Conservation (phyloP, 2,888 invertebrate species). For the Blera fallax region DNA sequence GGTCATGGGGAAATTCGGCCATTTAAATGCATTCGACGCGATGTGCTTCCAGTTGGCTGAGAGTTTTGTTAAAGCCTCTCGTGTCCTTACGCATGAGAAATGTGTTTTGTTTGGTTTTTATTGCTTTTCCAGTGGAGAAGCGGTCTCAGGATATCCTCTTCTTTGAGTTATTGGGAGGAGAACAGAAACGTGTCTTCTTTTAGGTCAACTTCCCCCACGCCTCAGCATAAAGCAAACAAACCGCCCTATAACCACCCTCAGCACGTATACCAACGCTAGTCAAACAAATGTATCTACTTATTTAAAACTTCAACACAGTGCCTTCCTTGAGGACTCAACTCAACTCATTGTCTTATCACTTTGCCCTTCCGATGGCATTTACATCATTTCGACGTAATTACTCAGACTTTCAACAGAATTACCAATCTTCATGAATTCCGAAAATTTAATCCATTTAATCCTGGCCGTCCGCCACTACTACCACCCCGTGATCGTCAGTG, state of each 20-base stretch:
- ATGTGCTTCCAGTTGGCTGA: neutral
- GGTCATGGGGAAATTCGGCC: slow-evolving; percentile 61
- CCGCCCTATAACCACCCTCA: too few species aligned
- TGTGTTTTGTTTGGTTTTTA: slow-evolving; percentile 32
- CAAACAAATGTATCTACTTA: neutral
- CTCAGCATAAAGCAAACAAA: neutral
- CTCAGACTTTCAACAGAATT: slow-evolving; percentile 43
- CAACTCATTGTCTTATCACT: neutral
- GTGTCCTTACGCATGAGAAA: slow-evolving; percentile 23
- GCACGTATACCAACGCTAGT: neutral
- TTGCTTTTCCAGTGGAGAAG: neutral
- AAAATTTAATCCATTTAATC: slow-evolving; percentile 62
- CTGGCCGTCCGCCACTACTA: slow-evolving; percentile 36
- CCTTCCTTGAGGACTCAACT: neutral
- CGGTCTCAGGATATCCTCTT: neutral
- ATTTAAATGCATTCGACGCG: slow-evolving; percentile 66
- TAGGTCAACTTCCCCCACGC: neutral
- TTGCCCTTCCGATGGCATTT: neutral
- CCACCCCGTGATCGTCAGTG: neutral
- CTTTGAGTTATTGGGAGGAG: neutral
- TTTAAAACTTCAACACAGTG: neutral
- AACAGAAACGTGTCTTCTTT: neutral
- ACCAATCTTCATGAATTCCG: slow-evolving; percentile 40
- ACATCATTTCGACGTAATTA: slow-evolving; percentile 23
- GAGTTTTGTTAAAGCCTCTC: neutral